Percentiles rank a stretch among this genome's conserved stretches.
These are phyloP conservation scores for Erythrocercus mccallii DNA, from an alignment of 2,113 vertebrate species.

Conservation along the genomic window DNA sequence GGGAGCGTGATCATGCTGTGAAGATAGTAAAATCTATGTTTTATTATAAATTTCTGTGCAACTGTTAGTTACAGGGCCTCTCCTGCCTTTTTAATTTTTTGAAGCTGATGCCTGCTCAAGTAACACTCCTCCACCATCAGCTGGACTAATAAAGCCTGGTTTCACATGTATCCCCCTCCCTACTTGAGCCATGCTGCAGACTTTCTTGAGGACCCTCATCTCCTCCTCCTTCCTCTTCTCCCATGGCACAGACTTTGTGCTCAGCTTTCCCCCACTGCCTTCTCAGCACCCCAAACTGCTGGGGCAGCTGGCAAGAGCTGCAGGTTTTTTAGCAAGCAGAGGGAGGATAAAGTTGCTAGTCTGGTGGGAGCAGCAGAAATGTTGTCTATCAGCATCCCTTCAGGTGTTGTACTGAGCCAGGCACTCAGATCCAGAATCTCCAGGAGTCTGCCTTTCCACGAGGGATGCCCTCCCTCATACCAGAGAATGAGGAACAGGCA, in stretches of 20 bases:
- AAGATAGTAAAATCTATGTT: not conserved
- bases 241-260: not conserved
- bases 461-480: not conserved
- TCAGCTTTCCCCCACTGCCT: not conserved
- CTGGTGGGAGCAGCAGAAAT: not conserved
- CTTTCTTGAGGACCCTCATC: not conserved
- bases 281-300: fast-evolving
- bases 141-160: not conserved
- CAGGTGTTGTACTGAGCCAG: not conserved
- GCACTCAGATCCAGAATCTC: not conserved
- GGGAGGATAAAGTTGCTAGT: not conserved
- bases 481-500: not conserved
- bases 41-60: not conserved
- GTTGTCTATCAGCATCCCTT: not conserved
- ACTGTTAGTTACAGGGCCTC: not conserved
- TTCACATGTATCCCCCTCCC: not conserved
- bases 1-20: not conserved
- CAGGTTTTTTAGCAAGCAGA: not conserved
- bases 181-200: not conserved
- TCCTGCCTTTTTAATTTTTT: not conserved
- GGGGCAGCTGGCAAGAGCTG: not conserved
- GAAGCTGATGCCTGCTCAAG: not conserved
- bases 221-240: not conserved
- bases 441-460: not conserved
- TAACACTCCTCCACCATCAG: not conserved